A percentile compares a stretch with the other conserved stretches of the same genome.
Evolutionary conservation across 2,797 vertebrate species (phyloP).

Genomic region (Pangasius sanitwongsei): DNA sequence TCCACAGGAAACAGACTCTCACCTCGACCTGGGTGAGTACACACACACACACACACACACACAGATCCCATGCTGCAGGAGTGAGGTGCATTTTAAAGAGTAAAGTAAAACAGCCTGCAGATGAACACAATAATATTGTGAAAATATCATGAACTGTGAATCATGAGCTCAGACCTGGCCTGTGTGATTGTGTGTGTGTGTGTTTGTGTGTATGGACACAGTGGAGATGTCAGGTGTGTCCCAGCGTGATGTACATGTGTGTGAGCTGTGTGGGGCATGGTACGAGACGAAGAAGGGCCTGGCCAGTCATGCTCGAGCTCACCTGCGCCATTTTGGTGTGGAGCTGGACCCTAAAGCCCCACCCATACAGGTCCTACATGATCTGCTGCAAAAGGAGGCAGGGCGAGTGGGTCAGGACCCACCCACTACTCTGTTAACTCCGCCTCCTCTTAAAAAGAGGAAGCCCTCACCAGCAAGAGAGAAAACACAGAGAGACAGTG

Average conservation of each 20-base stretch:
- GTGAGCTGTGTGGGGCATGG: constrained; percentile 90
- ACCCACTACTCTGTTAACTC: constrained; percentile 64
- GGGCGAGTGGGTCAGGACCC: not conserved
- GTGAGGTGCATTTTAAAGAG: not conserved
- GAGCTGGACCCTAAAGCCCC: constrained; percentile 80
- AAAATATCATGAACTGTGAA: not conserved
- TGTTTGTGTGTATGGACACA: not conserved
- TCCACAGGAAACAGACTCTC: constrained; percentile 73
- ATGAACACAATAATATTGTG: not conserved
- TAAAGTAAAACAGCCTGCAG: not conserved
- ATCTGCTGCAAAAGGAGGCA: constrained; percentile 76
- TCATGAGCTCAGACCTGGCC: not conserved
- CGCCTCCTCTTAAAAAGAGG: constrained; percentile 68
- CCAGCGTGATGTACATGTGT: constrained; percentile 73
- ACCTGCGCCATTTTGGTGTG: constrained; percentile 88
- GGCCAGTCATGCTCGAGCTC: constrained; percentile 86
- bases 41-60: not conserved
- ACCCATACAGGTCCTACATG: constrained; percentile 86
- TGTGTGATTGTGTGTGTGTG: not conserved
- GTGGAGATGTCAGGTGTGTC: not conserved
- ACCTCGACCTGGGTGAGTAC: constrained; percentile 70
- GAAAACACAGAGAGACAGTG: not conserved
- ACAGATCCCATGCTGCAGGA: not conserved
- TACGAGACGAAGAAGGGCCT: constrained; percentile 91
- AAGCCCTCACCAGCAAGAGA: not conserved